A percentile compares a stretch with the other conserved stretches of the same genome.
Conservation (phyloP, 2,888 invertebrate species). For the Lampropteryx suffumata region DNA sequence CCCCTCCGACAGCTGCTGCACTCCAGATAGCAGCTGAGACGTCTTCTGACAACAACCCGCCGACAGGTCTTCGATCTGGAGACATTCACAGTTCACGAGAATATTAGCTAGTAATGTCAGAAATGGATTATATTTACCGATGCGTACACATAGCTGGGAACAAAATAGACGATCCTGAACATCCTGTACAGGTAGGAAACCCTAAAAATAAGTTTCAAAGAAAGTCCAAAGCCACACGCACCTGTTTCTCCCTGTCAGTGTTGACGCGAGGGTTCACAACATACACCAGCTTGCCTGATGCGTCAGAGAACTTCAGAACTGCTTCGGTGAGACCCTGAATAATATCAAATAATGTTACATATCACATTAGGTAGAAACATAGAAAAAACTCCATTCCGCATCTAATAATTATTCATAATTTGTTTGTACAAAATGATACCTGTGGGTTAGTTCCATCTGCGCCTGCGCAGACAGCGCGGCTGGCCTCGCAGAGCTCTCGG, state of each 20-base stretch:
- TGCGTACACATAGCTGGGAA: no score
- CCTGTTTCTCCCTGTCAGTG: slow-evolving; percentile 43
- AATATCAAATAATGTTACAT: no score
- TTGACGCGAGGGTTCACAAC: slow-evolving; percentile 39
- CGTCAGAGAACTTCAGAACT: slow-evolving; percentile 41
- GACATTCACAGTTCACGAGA: background rate
- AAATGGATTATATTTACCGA: no score
- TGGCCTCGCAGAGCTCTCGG: slow-evolving; percentile 41
- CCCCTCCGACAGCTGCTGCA: slow-evolving; percentile 40
- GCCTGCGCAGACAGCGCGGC: slow-evolving; percentile 33
- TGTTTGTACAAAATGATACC: background rate
- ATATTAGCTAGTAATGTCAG: no score
- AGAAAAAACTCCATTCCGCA: no score
- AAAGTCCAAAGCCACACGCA: slow-evolving; percentile 22
- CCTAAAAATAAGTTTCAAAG: no score
- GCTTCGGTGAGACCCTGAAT: slow-evolving; percentile 40
- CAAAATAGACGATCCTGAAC: no score
- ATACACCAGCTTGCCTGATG: slow-evolving; percentile 43
- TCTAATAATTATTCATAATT: no score
- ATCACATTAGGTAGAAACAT: no score
- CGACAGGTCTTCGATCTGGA: slow-evolving; percentile 41
- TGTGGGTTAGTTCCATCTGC: slow-evolving; percentile 22
- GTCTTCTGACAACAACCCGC: slow-evolving; percentile 44
- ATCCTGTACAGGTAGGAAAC: no score
- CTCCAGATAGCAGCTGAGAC: slow-evolving; percentile 43